A percentile compares a stretch with the other conserved stretches of the same genome.
Evolutionary conservation across 2,113 vertebrate species (phyloP).

Genomic region (Lota lota): DNA sequence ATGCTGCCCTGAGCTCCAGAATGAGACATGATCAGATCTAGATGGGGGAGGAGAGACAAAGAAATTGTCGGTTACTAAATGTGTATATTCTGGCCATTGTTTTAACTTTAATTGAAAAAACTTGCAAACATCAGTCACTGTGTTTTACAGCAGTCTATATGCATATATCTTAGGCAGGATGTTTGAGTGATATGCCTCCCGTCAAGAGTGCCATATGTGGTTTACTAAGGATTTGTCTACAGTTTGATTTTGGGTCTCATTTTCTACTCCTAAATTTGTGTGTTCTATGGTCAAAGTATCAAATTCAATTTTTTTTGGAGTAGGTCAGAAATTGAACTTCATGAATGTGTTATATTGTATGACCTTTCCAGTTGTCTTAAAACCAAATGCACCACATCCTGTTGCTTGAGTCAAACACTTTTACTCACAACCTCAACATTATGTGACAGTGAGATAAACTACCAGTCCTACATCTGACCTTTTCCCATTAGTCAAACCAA

Average conservation of each 20-base stretch:
- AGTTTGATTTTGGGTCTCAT: no score
- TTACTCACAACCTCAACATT: no score
- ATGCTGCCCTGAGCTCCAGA: conserved; percentile 78
- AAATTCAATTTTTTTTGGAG: neutral
- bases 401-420: neutral
- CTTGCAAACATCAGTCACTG: no score
- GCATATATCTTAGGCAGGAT: no score
- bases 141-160: no score
- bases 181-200: no score
- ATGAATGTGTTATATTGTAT: neutral
- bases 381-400: neutral
- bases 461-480: neutral
- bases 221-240: no score
- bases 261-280: no score
- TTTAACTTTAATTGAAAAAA: neutral
- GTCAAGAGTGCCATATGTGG: no score
- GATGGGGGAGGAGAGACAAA: conserved; percentile 18
- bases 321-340: neutral
- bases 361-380: neutral
- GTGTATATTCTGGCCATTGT: neutral
- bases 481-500: neutral
- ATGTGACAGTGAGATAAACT: no score
- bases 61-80: neutral
- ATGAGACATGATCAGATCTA: conserved; percentile 76
- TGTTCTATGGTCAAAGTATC: no score